Conservation (phyloP, 2,113 vertebrate genomes). For the Menura novaehollandiae region DNA sequence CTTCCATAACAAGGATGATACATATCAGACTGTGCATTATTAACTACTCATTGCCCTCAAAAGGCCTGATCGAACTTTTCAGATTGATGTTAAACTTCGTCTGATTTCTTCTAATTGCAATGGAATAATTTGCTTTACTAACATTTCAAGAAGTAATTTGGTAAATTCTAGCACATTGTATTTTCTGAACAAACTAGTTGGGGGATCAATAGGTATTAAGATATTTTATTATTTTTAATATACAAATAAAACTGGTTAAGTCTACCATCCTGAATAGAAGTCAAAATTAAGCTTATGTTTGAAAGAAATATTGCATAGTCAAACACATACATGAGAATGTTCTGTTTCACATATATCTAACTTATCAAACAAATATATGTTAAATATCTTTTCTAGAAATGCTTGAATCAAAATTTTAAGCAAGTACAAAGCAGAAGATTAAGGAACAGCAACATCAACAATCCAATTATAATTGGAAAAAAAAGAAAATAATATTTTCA, state of each 20-base stretch:
- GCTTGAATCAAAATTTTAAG: neutral
- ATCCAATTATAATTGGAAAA: neutral
- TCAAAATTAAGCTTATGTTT: neutral
- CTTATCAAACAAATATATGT: neutral
- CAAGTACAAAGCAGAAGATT: neutral
- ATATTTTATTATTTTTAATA: neutral
- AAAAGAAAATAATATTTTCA: neutral
- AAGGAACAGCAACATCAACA: neutral
- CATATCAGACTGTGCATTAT: neutral
- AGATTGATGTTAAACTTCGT: neutral
- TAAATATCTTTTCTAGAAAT: neutral
- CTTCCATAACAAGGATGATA: neutral
- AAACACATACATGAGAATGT: neutral
- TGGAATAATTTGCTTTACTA: neutral
- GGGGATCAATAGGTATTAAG: neutral
- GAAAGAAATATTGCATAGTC: neutral
- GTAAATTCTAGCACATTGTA: neutral
- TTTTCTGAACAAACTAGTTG: neutral
- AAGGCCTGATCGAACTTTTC: neutral
- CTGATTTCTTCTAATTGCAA: neutral
- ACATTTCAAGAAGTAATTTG: neutral
- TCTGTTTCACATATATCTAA: neutral
- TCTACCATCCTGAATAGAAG: neutral
- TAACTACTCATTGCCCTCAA: neutral
- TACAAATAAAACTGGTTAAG: neutral